These are phyloP conservation scores for Brachypodius melanocephalos DNA, from an alignment of 2,113 vertebrate genomes.

Conservation along the genomic window DNA sequence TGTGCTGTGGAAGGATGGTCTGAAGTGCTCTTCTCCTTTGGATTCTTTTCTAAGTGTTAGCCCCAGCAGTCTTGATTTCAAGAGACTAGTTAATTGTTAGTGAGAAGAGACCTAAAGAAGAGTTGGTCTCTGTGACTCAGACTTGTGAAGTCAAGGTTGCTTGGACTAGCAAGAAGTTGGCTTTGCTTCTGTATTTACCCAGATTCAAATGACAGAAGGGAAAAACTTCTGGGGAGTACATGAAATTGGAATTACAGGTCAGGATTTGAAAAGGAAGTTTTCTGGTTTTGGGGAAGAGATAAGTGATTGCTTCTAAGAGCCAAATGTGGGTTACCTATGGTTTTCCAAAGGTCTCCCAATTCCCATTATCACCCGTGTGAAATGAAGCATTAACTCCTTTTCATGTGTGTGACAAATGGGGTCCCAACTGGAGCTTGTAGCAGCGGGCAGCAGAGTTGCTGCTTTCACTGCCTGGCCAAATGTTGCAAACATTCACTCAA, in stretches of 20 bases:
- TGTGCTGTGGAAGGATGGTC: not conserved
- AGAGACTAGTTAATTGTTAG: not conserved
- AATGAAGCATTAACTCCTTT: not conserved
- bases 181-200: constrained; percentile 1
- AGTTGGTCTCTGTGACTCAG: not conserved
- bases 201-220: not conserved
- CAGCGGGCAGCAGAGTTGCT: not conserved
- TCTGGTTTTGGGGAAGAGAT: not conserved
- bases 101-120: not conserved
- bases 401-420: not conserved
- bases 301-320: not conserved
- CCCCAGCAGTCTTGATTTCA: not conserved
- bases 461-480: not conserved
- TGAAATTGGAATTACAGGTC: not conserved
- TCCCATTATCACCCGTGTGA: not conserved
- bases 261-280: not conserved
- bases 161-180: constrained; percentile 9
- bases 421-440: not conserved
- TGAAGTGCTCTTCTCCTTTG: not conserved
- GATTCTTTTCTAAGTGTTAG: not conserved
- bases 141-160: not conserved
- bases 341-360: not conserved
- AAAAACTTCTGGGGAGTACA: not conserved
- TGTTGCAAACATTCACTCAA: not conserved
- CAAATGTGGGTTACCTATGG: not conserved